Evolutionary conservation across 1,140 invertebrate genomes (phyloP).

Genomic region (Brachionus plicatilis): DNA sequence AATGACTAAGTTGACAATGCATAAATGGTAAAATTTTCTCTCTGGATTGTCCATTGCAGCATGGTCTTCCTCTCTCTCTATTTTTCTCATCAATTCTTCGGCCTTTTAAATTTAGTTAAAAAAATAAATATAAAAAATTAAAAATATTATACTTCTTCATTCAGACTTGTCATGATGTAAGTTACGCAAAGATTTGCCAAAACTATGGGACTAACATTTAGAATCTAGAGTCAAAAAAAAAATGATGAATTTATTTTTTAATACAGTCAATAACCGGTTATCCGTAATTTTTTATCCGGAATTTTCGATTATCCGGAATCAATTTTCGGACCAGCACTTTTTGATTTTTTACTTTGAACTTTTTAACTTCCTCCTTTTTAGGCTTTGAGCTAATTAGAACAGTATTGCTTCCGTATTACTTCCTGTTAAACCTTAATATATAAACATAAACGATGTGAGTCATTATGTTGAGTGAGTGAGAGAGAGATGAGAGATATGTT

Average conservation of each 20-base stretch:
- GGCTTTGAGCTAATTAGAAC: too few species aligned
- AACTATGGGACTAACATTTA: conserved; percentile 89
- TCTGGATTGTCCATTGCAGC: conserved; percentile 81
- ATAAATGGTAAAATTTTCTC: conserved; percentile 90
- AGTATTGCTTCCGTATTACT: too few species aligned
- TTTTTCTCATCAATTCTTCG: conserved; percentile 95
- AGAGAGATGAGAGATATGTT: too few species aligned
- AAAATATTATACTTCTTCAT: conserved; percentile 70
- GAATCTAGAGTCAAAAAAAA: conserved; percentile 61
- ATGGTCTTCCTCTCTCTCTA: conserved; percentile 94
- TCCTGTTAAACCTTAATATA: too few species aligned
- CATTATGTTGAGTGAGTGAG: too few species aligned
- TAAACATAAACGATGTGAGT: too few species aligned
- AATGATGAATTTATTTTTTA: neutral
- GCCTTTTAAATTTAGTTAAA: conserved; percentile 58
- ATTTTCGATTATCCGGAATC: too few species aligned
- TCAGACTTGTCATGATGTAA: conserved; percentile 97
- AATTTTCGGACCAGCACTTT: too few species aligned
- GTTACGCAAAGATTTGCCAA: conserved; percentile 96
- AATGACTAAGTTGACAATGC: conserved; percentile 97
- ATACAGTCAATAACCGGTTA: too few species aligned
- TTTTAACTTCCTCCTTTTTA: too few species aligned
- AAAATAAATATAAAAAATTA: neutral
- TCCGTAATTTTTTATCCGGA: too few species aligned
- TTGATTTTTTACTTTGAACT: too few species aligned